These are phyloP conservation scores for Struthidea cinerea DNA, from an alignment of 2,113 vertebrate genomes.

Conservation along the genomic window DNA sequence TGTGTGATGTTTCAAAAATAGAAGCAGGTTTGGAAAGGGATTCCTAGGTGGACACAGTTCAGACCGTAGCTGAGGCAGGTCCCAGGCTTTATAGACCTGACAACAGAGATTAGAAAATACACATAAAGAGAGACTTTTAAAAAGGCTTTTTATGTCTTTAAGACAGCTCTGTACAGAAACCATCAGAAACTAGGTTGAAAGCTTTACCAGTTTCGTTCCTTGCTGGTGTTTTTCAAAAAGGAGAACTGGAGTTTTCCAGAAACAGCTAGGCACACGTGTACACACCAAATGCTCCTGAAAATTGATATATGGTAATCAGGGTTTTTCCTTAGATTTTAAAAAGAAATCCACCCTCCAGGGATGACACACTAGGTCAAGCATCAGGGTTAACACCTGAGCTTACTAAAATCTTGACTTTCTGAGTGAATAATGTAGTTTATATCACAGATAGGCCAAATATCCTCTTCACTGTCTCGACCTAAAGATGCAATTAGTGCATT, in stretches of 20 bases:
- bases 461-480: background rate
- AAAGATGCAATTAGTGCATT: background rate
- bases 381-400: conserved; percentile 5
- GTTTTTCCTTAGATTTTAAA: background rate
- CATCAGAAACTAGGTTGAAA: background rate
- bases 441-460: background rate
- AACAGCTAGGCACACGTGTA: background rate
- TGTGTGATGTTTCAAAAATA: background rate
- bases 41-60: background rate
- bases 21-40: background rate
- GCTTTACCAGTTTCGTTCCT: background rate
- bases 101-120: background rate
- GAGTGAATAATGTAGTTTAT: background rate
- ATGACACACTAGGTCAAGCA: background rate
- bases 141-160: background rate
- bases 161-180: background rate
- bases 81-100: background rate
- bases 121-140: background rate
- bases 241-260: background rate
- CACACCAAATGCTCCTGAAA: background rate
- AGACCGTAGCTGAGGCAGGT: background rate
- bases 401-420: background rate
- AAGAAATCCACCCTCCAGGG: background rate
- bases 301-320: background rate
- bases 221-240: background rate